phyloP scores from a whole-genome alignment of 2,888 invertebrate genomes.

The Apodemia hepburni region DNA sequence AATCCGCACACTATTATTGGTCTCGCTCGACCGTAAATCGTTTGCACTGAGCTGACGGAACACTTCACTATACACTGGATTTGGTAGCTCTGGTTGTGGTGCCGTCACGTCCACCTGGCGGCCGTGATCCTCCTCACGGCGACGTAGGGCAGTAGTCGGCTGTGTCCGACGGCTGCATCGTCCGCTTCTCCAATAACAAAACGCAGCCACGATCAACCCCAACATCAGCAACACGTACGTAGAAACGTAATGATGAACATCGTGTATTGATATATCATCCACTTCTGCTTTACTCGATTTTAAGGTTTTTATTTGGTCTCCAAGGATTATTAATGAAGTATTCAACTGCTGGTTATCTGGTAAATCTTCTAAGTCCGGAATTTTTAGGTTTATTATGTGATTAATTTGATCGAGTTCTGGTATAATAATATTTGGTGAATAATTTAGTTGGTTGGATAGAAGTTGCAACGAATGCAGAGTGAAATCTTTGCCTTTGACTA shows the following conservation, averaged over 20 bases:
- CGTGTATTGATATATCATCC: too few species aligned
- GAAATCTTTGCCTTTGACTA: slow-evolving; percentile 23
- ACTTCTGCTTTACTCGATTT: too few species aligned
- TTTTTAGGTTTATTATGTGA: slow-evolving; percentile 18
- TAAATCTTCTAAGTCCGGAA: slow-evolving; percentile 2
- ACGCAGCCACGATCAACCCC: not conserved
- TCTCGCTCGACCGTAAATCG: slow-evolving; percentile 1
- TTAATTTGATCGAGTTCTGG: slow-evolving; percentile 21
- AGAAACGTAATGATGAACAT: not conserved
- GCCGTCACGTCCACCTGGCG: not conserved
- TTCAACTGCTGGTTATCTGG: slow-evolving; percentile 11
- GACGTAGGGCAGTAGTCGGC: not conserved
- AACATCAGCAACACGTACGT: slow-evolving; percentile 11
- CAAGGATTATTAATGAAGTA: not conserved
- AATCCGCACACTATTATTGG: not conserved
- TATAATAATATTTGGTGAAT: slow-evolving; percentile 10
- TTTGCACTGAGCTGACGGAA: not conserved
- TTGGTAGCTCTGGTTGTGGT: not conserved
- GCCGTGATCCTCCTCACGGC: slow-evolving; percentile 12
- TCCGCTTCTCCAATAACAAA: slow-evolving; percentile 3
- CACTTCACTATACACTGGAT: slow-evolving; percentile 3
- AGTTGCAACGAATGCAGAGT: slow-evolving; percentile 20
- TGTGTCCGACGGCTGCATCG: slow-evolving; percentile 9
- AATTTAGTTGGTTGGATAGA: slow-evolving; percentile 16
- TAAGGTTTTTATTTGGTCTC: too few species aligned